A percentile compares a stretch with the other conserved stretches of the same genome.
Evolutionary conservation across 2,797 vertebrate species (phyloP).

Genomic region (Todus mexicanus): DNA sequence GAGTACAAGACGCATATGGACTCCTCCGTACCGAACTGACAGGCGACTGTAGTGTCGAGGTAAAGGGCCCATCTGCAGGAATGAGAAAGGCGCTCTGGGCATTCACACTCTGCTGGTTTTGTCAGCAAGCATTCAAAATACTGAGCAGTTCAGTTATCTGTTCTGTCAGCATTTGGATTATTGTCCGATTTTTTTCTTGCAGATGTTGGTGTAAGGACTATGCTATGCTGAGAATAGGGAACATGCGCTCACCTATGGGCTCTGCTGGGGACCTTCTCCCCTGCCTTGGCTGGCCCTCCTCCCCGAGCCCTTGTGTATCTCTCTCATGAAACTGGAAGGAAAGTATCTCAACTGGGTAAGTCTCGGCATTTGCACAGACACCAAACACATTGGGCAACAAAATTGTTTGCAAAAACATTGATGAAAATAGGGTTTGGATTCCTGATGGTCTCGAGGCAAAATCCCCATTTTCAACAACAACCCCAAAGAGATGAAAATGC

Average conservation of each 20-base stretch:
- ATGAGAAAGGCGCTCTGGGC: background rate
- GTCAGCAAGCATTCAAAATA: background rate
- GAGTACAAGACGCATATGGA: background rate
- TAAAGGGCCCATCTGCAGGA: background rate
- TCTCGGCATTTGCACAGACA: background rate
- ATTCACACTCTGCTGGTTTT: background rate
- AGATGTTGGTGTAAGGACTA: background rate
- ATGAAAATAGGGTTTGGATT: background rate
- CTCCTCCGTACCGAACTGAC: accelerated
- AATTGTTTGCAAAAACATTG: background rate
- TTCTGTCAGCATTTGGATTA: background rate
- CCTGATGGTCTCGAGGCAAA: background rate
- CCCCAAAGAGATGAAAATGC: background rate
- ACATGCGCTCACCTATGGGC: background rate
- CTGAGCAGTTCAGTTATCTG: background rate
- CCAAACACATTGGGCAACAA: background rate
- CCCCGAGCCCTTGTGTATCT: background rate
- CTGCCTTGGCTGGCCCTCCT: background rate
- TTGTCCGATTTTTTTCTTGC: background rate
- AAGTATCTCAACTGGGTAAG: background rate
- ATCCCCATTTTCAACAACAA: background rate
- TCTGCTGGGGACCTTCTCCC: background rate
- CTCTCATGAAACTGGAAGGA: background rate
- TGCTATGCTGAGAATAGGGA: background rate
- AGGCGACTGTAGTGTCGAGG: background rate